phyloP scores from a whole-genome alignment of 1,140 invertebrate genomes.

The Luehdorfia chinensis region DNA sequence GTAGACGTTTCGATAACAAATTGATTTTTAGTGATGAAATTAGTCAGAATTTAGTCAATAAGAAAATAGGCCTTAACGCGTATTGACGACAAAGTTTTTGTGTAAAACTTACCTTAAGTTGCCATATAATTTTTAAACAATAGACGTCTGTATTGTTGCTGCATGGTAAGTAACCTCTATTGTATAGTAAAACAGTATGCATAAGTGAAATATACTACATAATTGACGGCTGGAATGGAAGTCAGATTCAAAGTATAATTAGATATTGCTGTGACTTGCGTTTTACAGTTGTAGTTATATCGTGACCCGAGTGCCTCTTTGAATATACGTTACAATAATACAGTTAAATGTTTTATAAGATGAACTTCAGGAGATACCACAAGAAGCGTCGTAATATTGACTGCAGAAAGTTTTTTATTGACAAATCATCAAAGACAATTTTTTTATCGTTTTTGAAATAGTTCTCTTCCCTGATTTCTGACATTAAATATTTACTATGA shows the following conservation, averaged over 20 bases:
- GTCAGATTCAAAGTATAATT: not conserved
- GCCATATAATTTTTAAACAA: conserved; percentile 6
- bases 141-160: not conserved
- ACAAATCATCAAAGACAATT: no score
- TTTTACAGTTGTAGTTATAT: not conserved
- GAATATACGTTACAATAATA: not conserved
- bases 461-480: no score
- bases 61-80: no score
- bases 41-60: not conserved
- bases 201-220: not conserved
- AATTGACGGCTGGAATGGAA: not conserved
- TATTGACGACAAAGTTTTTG: not conserved
- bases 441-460: no score
- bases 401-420: not conserved
- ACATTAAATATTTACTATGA: no score
- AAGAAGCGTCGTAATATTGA: no score
- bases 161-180: not conserved
- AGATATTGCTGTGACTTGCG: conserved; percentile 2
- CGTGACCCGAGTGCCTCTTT: not conserved
- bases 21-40: not conserved
- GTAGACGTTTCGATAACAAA: not conserved
- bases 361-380: not conserved
- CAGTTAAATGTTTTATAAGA: not conserved
- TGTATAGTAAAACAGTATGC: conserved; percentile 6
- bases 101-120: conserved; percentile 8